Evolutionary conservation across 2,113 vertebrate genomes (phyloP).

Genomic region (Tylochromis polylepis): DNA sequence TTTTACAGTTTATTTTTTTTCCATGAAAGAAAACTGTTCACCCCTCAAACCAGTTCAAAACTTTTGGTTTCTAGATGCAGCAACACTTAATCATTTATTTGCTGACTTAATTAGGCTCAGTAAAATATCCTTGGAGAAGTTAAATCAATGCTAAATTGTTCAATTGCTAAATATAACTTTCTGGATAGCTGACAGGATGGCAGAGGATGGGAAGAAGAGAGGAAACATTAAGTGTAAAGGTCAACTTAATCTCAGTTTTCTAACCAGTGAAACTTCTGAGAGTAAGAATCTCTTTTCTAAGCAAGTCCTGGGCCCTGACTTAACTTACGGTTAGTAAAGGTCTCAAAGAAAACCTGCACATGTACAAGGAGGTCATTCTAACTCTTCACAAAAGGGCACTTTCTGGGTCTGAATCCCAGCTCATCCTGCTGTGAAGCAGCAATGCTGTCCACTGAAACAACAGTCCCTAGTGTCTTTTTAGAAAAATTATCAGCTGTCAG

Average conservation of each 20-base stretch:
- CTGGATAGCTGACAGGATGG: not conserved
- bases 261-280: not conserved
- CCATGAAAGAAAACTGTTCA: not conserved
- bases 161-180: not conserved
- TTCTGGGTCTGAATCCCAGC: too few relatives aligned
- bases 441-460: not conserved
- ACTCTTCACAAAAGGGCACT: not conserved
- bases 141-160: not conserved
- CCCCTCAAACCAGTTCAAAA: not conserved
- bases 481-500: not conserved
- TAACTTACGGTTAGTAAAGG: not conserved
- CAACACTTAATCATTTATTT: not conserved
- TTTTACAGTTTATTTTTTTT: not conserved
- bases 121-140: not conserved
- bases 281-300: not conserved
- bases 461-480: not conserved
- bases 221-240: not conserved
- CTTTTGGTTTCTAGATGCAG: accelerated
- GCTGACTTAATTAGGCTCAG: not conserved
- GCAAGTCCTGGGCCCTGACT: accelerated
- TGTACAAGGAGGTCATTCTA: not conserved
- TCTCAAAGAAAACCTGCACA: not conserved
- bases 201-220: not conserved
- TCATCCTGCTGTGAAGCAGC: too few relatives aligned
- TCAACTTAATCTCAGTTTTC: not conserved